A percentile compares a stretch with the other conserved stretches of the same genome.
phyloP scores from a whole-genome alignment of 2,888 invertebrate genomes.

The Limenitis camilla region DNA sequence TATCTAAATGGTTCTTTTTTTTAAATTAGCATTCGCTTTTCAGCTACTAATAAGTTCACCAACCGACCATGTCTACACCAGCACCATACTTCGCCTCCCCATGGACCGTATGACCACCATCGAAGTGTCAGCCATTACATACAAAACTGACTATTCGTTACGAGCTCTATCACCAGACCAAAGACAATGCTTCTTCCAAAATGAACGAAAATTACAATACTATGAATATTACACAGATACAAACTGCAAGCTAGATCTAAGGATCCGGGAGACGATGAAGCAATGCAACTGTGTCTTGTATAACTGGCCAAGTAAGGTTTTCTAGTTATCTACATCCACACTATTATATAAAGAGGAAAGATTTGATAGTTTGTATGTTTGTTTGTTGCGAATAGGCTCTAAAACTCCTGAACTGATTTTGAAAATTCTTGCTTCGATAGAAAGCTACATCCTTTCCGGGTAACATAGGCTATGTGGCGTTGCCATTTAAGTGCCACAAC shows the following conservation, averaged over 20 bases:
- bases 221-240: constrained; percentile 69
- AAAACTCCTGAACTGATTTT: no score
- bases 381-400: no score
- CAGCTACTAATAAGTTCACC: constrained; percentile 62
- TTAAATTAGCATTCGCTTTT: neutral
- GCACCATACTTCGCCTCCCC: constrained; percentile 58
- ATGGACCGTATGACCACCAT: constrained; percentile 65
- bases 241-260: constrained; percentile 70
- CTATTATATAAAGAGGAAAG: no score
- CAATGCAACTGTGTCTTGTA: constrained; percentile 62
- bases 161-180: constrained; percentile 44
- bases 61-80: constrained; percentile 60
- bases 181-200: constrained; percentile 63
- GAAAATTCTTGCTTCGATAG: no score
- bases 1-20: neutral
- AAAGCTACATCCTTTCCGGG: no score
- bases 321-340: neutral
- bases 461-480: no score
- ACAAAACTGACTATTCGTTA: constrained; percentile 54
- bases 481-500: no score
- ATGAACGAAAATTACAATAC: constrained; percentile 51
- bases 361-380: no score
- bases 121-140: constrained; percentile 58
- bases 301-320: constrained; percentile 61
- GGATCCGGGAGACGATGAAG: constrained; percentile 58